Base-by-base conservation (phyloP, 1,140 invertebrate genomes). In the Lethocerus indicus region DNA sequence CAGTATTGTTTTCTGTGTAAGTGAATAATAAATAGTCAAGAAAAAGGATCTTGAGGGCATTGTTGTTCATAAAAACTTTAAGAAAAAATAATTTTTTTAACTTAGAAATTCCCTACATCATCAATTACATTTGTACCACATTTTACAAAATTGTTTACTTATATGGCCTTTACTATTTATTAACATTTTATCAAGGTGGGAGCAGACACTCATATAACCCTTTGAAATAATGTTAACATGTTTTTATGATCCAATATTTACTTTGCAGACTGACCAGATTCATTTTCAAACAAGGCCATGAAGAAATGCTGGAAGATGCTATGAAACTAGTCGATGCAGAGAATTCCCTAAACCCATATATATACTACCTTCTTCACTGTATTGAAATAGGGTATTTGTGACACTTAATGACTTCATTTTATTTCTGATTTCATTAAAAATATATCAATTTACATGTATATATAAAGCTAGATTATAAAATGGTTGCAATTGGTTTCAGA, bases 221-320 rank as follows among this genome's bases (percentile, higher is more conserved):
- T n/a, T 32, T 32, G 9, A 32, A 32, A 9, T n/a, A 32, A n/a
- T 9, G n/a, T 32, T 32, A 9, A 32, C n/a, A 18, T 39, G 6
- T 39, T 39, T 4, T 39, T 37, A 16, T 3, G 18, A 20, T 6
- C 7, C 23, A 6, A 20, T 39, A 14, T 39, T 2, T 5, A 6
- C 29, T 44, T 23, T 27, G 13, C 23, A 44, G 42, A 20, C 29
- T 6, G 21, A 44, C 29, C 21, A 28, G 29, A 14, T 44, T 28
- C 25, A 44, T 44, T 27, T 27, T 18, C 4, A 26, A 44, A 28
- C 23, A 44, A 44, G 23, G 23, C 3, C 14, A 44, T 20, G 42
- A 44, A 2, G 21, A 27, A 6, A 44, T 44, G 42, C n/a, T 44
- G 4, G 25, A 44, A 6, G 42, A 44, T 44, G 42, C 42, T 28